Evolutionary conservation across 2,797 vertebrate genomes (phyloP).

Genomic region (Phyllotis vaccarum): DNA sequence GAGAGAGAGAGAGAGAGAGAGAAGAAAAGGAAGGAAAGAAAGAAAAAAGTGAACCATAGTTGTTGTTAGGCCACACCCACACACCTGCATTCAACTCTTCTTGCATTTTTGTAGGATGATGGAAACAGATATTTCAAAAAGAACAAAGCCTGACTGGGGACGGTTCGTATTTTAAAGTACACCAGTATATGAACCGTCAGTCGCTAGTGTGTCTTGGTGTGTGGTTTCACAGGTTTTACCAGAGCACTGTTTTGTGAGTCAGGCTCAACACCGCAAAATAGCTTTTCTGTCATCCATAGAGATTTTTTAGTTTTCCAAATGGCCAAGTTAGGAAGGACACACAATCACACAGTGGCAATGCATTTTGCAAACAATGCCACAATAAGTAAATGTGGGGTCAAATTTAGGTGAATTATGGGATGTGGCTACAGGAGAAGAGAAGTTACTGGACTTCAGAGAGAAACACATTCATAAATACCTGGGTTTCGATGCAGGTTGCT

Average conservation of each 20-base stretch:
- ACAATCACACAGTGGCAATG: neutral
- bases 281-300: neutral
- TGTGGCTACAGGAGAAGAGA: neutral
- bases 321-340: neutral
- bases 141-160: slow-evolving; percentile 82
- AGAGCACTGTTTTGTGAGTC: neutral
- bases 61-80: slow-evolving; percentile 83
- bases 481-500: neutral
- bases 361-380: neutral
- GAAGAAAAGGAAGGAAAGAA: neutral
- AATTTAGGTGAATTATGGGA: neutral
- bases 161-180: slow-evolving; percentile 84
- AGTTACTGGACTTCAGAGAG: neutral
- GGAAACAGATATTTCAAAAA: slow-evolving; percentile 75
- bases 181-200: slow-evolving; percentile 77
- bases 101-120: slow-evolving; percentile 82
- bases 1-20: slow-evolving; percentile 47
- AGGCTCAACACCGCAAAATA: neutral
- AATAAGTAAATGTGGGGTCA: neutral
- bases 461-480: neutral
- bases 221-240: slow-evolving; percentile 46
- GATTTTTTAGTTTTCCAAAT: neutral
- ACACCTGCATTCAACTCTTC: slow-evolving; percentile 86
- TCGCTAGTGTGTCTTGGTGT: slow-evolving; percentile 74
- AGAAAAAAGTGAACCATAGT: slow-evolving; percentile 64